A percentile compares a stretch with the other conserved stretches of the same genome.
These are phyloP conservation scores for Peribatodes rhomboidaria DNA, from an alignment of 2,888 invertebrate species.

Conservation along the genomic window DNA sequence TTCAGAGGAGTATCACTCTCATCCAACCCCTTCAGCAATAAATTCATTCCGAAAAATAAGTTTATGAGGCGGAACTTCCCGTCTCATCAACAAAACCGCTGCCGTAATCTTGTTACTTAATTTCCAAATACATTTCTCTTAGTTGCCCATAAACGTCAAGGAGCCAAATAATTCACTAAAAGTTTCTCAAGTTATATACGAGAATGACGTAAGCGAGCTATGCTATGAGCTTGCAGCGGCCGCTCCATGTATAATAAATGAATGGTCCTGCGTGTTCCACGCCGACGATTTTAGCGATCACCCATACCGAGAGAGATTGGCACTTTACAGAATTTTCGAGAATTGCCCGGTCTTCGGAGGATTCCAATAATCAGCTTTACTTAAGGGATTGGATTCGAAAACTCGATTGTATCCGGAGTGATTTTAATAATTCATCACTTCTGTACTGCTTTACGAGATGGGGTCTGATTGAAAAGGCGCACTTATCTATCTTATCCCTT, in stretches of 20 bases:
- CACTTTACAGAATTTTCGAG: slow-evolving; percentile 79
- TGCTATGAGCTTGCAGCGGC: slow-evolving; percentile 44
- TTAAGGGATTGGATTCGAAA: slow-evolving; percentile 84
- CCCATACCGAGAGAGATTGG: slow-evolving; percentile 74
- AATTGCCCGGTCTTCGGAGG: slow-evolving; percentile 69
- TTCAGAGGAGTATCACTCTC: slow-evolving; percentile 46
- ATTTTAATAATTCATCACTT: slow-evolving; percentile 84
- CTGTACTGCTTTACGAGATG: slow-evolving; percentile 63
- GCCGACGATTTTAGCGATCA: slow-evolving; percentile 73
- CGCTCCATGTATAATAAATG: slow-evolving; percentile 73
- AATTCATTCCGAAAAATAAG: slow-evolving; percentile 74
- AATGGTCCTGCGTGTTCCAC: slow-evolving; percentile 68
- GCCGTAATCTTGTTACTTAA: slow-evolving; percentile 77
- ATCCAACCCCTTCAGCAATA: slow-evolving; percentile 73
- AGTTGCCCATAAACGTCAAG: slow-evolving; percentile 76
- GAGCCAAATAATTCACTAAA: slow-evolving; percentile 69
- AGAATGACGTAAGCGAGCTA: slow-evolving; percentile 48
- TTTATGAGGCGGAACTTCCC: slow-evolving; percentile 72
- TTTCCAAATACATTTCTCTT: slow-evolving; percentile 78
- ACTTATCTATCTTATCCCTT: slow-evolving; percentile 59
- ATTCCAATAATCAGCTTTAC: slow-evolving; percentile 84
- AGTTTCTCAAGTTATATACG: slow-evolving; percentile 60
- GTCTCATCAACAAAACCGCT: slow-evolving; percentile 74
- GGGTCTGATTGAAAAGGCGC: slow-evolving; percentile 62
- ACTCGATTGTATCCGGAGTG: slow-evolving; percentile 81